Evolutionary conservation across 1,140 invertebrate species (phyloP), one percentile per base, ranked within the genome.

Genomic region (Plectus sambesii): DNA sequence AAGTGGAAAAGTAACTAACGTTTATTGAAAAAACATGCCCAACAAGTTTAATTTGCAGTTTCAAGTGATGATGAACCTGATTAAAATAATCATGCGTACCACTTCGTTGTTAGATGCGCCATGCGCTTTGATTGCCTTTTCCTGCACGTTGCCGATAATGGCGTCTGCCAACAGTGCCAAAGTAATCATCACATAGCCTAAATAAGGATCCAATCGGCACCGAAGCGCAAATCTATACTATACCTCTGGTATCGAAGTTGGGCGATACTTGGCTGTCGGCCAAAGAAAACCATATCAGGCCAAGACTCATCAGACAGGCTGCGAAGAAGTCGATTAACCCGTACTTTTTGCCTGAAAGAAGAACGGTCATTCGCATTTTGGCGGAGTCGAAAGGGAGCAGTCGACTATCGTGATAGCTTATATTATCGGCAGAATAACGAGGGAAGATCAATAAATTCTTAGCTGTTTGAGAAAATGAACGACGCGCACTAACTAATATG

Each of bases 111-210:
- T 92, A 1, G 79, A 76, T 2, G 84, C 85, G 56, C 80, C 77
- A 65, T 81, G 77, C 50, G 79, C 77, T 61, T 85, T 85, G 81
- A 94, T 87, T 0, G 81, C 80, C 72, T 92, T 90, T 69, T 94
- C 89, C 74, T 94, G 88, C 2, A 93, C 81, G 76, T 96, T 96
- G 30, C 88, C 88, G 60, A 94, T 93, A 24, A 83, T 76, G 1
- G 88, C 88, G 76, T 96, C 89, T 63, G 87, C 90, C 6, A 88
- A 69, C 29, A 96, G 70, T 0, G 89, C 88, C 76, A 78, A 38
- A 75, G 83, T 73, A 25, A 96, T 93, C 74, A 94, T 81, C 3
- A 82, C 61, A 3, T 94, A 80, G 39, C 88, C 79, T 78, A 51
- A 3, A 66, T 68, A 47, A 58, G 38, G 44, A 59, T 42, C 43